Base-by-base conservation (phyloP, 1,140 invertebrate species). In the Drosophila tsacasi region DNA sequence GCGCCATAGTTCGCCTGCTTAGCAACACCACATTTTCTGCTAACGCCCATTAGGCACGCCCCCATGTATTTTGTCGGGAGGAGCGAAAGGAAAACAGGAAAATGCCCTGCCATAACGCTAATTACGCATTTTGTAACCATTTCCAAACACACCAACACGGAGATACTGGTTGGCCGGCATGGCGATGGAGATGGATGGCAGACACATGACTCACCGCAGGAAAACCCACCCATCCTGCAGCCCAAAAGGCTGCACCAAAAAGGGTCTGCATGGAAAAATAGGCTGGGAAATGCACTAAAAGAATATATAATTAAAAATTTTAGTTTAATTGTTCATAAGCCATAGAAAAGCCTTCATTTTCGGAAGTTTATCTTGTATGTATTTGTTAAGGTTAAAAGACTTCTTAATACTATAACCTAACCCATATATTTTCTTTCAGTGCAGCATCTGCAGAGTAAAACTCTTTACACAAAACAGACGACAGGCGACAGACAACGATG, bases 61-160 rank as follows among this genome's bases (percentile, higher is more conserved):
- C 61, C 52, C 62, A 15, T 39, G 54, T 54, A 46, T 52, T 69
- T 71, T 68, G 67, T 35, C 52, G 67, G 30, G n/a, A 30, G 47
- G 67, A 32, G 40, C 44, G 23, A 55, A 66, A 52, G 68, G 58
- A 60, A 49, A 52, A 58, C 52, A 42, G 50, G 46, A 49, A 86
- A 86, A 86, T 82, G 66, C 76, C 60, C 71, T 63, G 64, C 66
- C 80, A 83, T 80, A 87, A 87, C 83, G 83, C 83, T 87, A 87
- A 87, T 87, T 87, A 87, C 83, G 83, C 83, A 87, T 87, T 87
- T 86, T 86, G 83, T 76, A 86, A 61, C 83, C 83, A 81, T 79
- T 85, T 85, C 83, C 78, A 85, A 85, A 76, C 83, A 72, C 59
- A 55, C 52, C 32, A 37, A 73, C 44, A 35, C 44, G 46, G 17